These are phyloP conservation scores for Stenurella melanura DNA, from an alignment of 2,888 invertebrate species.

Conservation along the genomic window DNA sequence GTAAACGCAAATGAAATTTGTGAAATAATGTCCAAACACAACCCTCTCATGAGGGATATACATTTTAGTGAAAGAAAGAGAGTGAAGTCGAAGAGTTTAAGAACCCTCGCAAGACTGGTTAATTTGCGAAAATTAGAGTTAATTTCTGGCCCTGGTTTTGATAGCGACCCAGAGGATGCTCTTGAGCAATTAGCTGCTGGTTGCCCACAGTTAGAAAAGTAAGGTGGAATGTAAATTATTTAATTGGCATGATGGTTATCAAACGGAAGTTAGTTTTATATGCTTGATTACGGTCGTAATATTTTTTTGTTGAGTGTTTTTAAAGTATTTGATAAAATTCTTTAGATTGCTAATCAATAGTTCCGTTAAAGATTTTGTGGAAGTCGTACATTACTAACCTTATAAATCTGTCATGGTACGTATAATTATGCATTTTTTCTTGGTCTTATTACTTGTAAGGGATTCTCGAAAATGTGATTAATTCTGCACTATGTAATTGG, in stretches of 20 bases:
- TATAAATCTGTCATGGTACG: too few species aligned
- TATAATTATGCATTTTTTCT: too few species aligned
- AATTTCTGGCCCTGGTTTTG: slow-evolving; percentile 59
- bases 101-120: slow-evolving; percentile 61
- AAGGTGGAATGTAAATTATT: slow-evolving; percentile 16
- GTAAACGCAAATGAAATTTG: slow-evolving; percentile 63
- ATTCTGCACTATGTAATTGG: too few species aligned
- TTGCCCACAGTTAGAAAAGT: slow-evolving; percentile 64
- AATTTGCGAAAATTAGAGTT: slow-evolving; percentile 61
- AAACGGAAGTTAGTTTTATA: not conserved
- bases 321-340: too few species aligned
- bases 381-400: too few species aligned
- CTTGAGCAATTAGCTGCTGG: slow-evolving; percentile 65
- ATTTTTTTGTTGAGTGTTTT: too few species aligned
- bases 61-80: slow-evolving; percentile 62
- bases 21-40: slow-evolving; percentile 62
- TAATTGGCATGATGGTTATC: not conserved
- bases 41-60: slow-evolving; percentile 58
- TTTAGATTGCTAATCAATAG: too few species aligned
- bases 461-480: too few species aligned
- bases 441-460: too few species aligned
- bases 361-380: too few species aligned
- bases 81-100: slow-evolving; percentile 61
- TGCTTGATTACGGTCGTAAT: not conserved
- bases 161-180: slow-evolving; percentile 66